A percentile compares a stretch with the other conserved stretches of the same genome.
Evolutionary conservation across 2,113 vertebrate genomes (phyloP).

Genomic region (Taurulus bubalis): DNA sequence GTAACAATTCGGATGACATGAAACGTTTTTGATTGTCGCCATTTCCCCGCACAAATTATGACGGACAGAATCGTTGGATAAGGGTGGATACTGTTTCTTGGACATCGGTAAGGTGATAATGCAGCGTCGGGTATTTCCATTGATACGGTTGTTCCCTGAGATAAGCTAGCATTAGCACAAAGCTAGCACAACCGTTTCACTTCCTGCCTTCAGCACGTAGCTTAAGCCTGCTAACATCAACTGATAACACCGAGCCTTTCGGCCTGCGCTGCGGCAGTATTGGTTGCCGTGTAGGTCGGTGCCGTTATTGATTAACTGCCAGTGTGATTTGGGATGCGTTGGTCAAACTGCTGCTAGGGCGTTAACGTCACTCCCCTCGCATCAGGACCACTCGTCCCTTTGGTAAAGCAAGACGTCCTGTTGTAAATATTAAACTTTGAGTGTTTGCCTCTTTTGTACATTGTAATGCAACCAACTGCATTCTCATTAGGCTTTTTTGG

Average conservation of each 20-base stretch:
- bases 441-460: not conserved
- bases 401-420: not conserved
- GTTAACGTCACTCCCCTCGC: slow-evolving; percentile 59
- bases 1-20: slow-evolving; percentile 6
- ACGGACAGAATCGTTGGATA: slow-evolving; percentile 27
- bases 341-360: slow-evolving; percentile 18
- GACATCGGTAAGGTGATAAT: slow-evolving; percentile 37
- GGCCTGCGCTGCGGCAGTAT: not conserved
- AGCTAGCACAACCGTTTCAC: slow-evolving; percentile 36
- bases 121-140: not conserved
- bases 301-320: not conserved
- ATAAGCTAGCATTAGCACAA: slow-evolving; percentile 44
- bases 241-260: not conserved
- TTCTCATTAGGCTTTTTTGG: not conserved
- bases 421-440: not conserved
- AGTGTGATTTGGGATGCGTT: not conserved
- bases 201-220: slow-evolving; percentile 46
- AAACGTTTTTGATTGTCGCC: not conserved
- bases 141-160: not conserved
- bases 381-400: slow-evolving; percentile 66
- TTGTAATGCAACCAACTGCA: not conserved
- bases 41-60: slow-evolving; percentile 12
- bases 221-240: slow-evolving; percentile 31
- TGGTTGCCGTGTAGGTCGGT: not conserved
- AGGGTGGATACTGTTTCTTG: not conserved